Evolutionary conservation across 2,113 vertebrate genomes (phyloP), one percentile per base, ranked within the genome.

Genomic region (Equus quagga): DNA sequence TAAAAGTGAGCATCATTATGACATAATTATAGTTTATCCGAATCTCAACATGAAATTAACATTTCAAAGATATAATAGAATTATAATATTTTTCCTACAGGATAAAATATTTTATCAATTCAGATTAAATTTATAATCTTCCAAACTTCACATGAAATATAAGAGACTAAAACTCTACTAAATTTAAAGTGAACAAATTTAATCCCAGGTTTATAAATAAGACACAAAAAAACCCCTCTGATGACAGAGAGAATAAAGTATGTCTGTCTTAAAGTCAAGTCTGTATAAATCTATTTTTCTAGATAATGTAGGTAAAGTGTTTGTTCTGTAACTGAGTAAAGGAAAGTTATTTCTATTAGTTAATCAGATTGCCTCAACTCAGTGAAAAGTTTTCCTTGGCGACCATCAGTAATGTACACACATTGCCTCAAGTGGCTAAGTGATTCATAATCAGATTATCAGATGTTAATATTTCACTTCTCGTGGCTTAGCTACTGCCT

Each of bases 11-110:
- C 92, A 94, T 94, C 76, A 91, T 96, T 95, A 81, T 88, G 36
- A 87, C 49, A 95, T 97, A 98, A 97, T 98, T 98, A 95, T 56
- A 96, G 90, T 88, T 96, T 94, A 85, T 90, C 31, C 33, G 92
- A 92, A 88, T 81, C 46, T 21, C 23, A 94, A 72, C 49, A 67
- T 51, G 28, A 92, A 90, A 97, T 98, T 94, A 96, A 91, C 76
- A 97, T 89, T 89, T 97, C 90, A 95, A 96, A 96, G 84, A 73
- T 67, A 93, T 72, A 95, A 96, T 36, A 90, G 41, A 96, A 97
- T 96, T 93, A 84, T 58, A 95, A 58, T 88, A 79, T 94, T 93
- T 96, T 95, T 90, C 83, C 76, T 85, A 80, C 19, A 95, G 65
- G 54, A 80, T 54, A 94, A 95, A 96, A 92, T 94, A 89, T 95